Evolutionary conservation across 2,888 invertebrate species (phyloP), one percentile per base, ranked within the genome.

Genomic region (Drosophila affinis): DNA sequence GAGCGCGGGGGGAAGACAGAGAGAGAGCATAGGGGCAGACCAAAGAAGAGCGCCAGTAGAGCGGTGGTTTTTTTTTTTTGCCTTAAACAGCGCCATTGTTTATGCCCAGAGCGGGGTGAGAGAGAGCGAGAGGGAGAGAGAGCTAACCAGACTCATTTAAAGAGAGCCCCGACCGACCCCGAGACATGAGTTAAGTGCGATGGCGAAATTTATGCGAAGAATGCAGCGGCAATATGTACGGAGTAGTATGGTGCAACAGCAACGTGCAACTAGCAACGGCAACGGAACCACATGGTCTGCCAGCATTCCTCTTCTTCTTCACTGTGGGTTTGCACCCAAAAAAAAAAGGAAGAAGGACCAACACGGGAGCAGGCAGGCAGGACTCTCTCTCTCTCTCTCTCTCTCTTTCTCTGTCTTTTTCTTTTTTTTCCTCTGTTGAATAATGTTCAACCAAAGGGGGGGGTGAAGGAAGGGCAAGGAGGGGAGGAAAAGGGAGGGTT

Each of bases 191-290:
- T 81, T 84, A 86, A 89, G 84, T 82, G 87, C 87, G 80, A 74
- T 81, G 78, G 78, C 54, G 72, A 89, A 89, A 89, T 89, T 81
- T 89, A 89, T 89, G 88, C 88, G 82, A 80, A 79, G 82, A 88
- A 88, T 89, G 90, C 86, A 75, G 48, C 77, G 61, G 80, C 85
- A 88, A 88, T 86, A 84, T 84, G 87, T 77, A 77, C 76, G 79
- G 73, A 84, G 76, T 39, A n/a, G 14, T 3, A 70, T 77, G 70
- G 59, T 52, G 49, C 62, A 60, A 52, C 45, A 46, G 29, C 63
- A 74, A 52, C 67, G 10, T 10, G 32, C 32, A 12, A 10, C 32
- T 9, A 61, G 39, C 52, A 54, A 60, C 76, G 53, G 54, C 65
- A 67, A 67, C 45, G 21, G 67, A 62, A 75, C 72, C 76, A 85